These are phyloP conservation scores for Lomographa bimaculata DNA, from an alignment of 2,888 invertebrate species.

Conservation along the genomic window DNA sequence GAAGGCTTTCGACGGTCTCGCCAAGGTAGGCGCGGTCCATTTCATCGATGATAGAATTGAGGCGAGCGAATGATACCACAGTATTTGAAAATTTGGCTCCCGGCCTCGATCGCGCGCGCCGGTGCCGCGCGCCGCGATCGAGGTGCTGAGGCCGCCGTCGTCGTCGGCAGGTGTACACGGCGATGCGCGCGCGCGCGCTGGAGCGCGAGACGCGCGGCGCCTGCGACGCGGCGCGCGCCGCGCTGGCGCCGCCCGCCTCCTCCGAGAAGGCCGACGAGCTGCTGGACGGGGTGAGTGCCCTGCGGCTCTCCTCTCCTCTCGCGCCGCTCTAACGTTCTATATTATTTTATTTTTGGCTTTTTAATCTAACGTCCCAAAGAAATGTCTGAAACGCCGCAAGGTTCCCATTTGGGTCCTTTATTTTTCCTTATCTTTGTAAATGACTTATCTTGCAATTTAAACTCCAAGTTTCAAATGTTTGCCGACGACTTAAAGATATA, in stretches of 20 bases:
- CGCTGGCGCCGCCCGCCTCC: conserved; percentile 49
- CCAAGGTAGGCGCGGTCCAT: conserved; percentile 76
- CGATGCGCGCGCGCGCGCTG: conserved; percentile 93
- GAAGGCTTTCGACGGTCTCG: conserved; percentile 91
- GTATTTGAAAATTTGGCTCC: too few relatives aligned
- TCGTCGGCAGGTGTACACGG: conserved; percentile 89
- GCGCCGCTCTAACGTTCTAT: conserved; percentile 85
- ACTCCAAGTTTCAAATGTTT: too few relatives aligned
- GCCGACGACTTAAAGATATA: too few relatives aligned
- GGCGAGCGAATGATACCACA: too few relatives aligned
- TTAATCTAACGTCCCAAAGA: too few relatives aligned
- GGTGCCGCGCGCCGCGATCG: background rate
- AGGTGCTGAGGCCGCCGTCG: too few relatives aligned
- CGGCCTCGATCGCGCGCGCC: background rate
- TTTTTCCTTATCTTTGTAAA: too few relatives aligned
- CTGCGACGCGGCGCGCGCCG: conserved; percentile 88
- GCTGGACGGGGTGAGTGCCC: conserved; percentile 42
- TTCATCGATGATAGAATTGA: too few relatives aligned
- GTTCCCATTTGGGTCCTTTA: too few relatives aligned
- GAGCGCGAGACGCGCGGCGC: conserved; percentile 92
- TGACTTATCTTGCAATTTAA: too few relatives aligned
- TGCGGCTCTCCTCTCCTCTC: conserved; percentile 90
- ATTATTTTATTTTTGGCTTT: too few relatives aligned
- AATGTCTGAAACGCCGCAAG: too few relatives aligned
- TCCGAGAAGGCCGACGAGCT: conserved; percentile 47